Conservation (phyloP, 2,113 vertebrate species). For the Coregonus clupeaformis region DNA sequence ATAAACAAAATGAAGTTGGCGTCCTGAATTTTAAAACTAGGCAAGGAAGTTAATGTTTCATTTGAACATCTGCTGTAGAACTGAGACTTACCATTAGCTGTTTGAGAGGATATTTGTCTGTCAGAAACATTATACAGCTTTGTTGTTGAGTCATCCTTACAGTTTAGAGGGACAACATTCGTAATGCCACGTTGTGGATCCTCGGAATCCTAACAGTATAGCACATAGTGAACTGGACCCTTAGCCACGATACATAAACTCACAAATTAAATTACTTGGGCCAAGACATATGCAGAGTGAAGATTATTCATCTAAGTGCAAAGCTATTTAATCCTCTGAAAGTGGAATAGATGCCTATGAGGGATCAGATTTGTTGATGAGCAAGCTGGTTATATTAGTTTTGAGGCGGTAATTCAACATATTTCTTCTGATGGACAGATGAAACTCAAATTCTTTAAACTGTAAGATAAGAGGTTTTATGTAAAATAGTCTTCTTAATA, state of each 20-base stretch:
- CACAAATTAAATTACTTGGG: conserved; percentile 47
- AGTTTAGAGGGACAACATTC: conserved; percentile 10
- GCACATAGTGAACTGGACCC: not conserved
- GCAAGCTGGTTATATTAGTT: conserved; percentile 63
- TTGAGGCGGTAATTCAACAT: conserved; percentile 55
- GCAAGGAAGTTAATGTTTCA: not conserved
- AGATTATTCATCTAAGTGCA: conserved; percentile 66
- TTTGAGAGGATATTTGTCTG: not conserved
- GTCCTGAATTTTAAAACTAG: not conserved
- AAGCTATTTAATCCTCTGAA: conserved; percentile 63
- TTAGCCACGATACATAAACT: conserved; percentile 2
- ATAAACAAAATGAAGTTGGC: not conserved
- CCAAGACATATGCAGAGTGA: conserved; percentile 55
- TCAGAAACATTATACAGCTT: conserved; percentile 15
- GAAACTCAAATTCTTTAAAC: conserved; percentile 55
- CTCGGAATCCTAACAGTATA: conserved; percentile 10
- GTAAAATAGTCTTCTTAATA: not conserved
- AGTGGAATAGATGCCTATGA: conserved; percentile 52
- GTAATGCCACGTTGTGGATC: conserved; percentile 6
- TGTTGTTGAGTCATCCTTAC: conserved; percentile 15
- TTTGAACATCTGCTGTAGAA: not conserved
- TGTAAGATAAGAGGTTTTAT: conserved; percentile 50
- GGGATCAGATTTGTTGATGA: conserved; percentile 64
- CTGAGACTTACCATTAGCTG: not conserved
- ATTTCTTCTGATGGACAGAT: conserved; percentile 50